Conservation (phyloP, 1,140 invertebrate genomes). For the Arctopsyche grandis region DNA sequence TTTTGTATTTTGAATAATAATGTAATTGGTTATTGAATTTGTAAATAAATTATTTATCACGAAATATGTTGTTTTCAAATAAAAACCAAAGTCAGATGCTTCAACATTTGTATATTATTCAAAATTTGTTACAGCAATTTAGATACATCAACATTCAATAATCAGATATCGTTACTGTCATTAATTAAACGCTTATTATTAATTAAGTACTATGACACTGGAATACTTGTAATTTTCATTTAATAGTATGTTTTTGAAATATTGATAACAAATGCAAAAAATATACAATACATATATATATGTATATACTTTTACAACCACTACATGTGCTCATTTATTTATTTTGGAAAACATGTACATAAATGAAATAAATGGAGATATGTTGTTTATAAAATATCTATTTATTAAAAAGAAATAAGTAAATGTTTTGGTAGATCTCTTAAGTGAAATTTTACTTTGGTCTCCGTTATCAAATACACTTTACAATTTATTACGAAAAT, state of each 20-base stretch:
- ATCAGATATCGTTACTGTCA: constrained; percentile 8
- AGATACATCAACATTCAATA: constrained; percentile 27
- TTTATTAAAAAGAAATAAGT: neutral
- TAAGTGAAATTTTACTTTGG: constrained; percentile 13
- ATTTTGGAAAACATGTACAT: neutral
- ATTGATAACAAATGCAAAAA: neutral
- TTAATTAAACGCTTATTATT: constrained; percentile 7
- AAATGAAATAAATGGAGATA: neutral
- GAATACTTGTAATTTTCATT: neutral
- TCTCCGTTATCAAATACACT: neutral
- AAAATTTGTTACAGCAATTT: constrained; percentile 46
- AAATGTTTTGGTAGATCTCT: constrained; percentile 8
- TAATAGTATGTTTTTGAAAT: neutral
- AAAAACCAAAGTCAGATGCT: neutral
- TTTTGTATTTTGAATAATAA: too few species aligned
- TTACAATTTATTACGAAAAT: constrained; percentile 4
- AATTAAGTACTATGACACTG: neutral
- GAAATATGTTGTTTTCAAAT: neutral
- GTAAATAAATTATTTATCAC: constrained; percentile 16
- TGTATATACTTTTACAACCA: too few species aligned
- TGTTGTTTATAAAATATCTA: neutral
- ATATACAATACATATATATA: too few species aligned
- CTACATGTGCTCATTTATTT: neutral
- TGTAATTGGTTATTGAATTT: neutral
- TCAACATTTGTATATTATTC: constrained; percentile 42